Conservation (phyloP, 2,113 vertebrate species). For the Micromys minutus region DNA sequence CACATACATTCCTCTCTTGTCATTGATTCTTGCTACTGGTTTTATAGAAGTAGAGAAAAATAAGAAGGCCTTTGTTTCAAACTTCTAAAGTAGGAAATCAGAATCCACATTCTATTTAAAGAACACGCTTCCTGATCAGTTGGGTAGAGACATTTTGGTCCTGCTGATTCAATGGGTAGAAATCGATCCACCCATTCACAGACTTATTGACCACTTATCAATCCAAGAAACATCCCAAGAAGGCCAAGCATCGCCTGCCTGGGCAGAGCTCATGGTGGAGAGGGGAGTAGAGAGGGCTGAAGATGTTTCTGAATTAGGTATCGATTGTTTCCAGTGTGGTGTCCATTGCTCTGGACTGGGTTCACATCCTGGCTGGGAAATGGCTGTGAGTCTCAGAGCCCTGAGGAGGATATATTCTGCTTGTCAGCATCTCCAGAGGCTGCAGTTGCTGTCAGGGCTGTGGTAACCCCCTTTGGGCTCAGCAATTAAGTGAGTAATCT, state of each 20-base stretch:
- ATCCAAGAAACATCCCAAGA: neutral
- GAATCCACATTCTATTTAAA: neutral
- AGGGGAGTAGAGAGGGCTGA: neutral
- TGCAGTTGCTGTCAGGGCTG: neutral
- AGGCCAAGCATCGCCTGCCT: neutral
- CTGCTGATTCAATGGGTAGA: neutral
- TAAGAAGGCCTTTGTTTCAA: conserved; percentile 10
- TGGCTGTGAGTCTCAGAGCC: neutral
- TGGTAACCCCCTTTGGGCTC: neutral
- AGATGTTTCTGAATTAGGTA: neutral
- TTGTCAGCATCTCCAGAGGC: neutral
- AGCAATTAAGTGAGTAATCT: conserved; percentile 8
- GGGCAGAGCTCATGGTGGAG: neutral
- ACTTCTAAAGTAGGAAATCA: neutral
- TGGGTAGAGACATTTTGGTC: neutral
- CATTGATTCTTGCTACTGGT: neutral
- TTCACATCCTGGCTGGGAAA: neutral
- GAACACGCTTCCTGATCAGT: neutral
- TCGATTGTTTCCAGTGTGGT: neutral
- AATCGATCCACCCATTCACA: neutral
- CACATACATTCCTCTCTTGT: neutral
- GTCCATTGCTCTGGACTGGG: neutral
- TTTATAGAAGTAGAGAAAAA: conserved; percentile 1
- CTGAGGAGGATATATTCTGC: neutral
- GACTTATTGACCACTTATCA: neutral